Evolutionary conservation across 37 sponge, comb jelly and placozoan species (phyloP), one percentile per base, ranked within the genome.

Genomic region (Diacarnus erythraeanus): DNA sequence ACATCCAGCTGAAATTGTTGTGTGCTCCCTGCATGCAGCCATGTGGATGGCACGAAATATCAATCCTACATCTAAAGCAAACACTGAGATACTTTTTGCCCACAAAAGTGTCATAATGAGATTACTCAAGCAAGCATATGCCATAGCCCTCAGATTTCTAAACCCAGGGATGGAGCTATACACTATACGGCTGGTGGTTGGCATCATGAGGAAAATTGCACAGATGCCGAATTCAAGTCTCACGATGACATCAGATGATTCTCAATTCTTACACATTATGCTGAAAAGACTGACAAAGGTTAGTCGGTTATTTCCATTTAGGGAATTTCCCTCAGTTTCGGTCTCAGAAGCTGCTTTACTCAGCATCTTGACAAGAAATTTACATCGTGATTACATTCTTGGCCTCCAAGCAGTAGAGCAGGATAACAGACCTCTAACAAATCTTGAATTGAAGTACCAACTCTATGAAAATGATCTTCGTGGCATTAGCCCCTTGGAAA

Each of bases 161-260:
- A 83, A 86, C 40, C 92, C 87, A 30, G 92, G 83, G 2, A 91
- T 91, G 92, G 79, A 82, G 69, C 33, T 86, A 30, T 87, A 91
- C 43, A 78, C 78, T 2, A 64, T 64, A 38, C 84, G 84, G 36
- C 29, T 86, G 1, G 57, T 23, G 39, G 33, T 91, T 38, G 80
- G 60, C 1, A 36, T 71, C 1, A 35, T 64, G 0, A 56, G 78
- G 25, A 15, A 64, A 22, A 64, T 76, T 54, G 54, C 69, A 38
- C 2, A 26, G 35, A 69, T 73, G 21, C 20, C 82, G 25, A 58
- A 72, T 9, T 41, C 57, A 2, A 57, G 30, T 9, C n/a, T 0
- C 29, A 0, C 41, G 3, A 54, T 41, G 2, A 77, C 80, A 22
- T 1, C 21, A 60, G 73, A 78, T 37, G 92, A 82, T 51, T 43